Base-by-base conservation (phyloP, 2,113 vertebrate species). In the Sminthopsis crassicaudata region DNA sequence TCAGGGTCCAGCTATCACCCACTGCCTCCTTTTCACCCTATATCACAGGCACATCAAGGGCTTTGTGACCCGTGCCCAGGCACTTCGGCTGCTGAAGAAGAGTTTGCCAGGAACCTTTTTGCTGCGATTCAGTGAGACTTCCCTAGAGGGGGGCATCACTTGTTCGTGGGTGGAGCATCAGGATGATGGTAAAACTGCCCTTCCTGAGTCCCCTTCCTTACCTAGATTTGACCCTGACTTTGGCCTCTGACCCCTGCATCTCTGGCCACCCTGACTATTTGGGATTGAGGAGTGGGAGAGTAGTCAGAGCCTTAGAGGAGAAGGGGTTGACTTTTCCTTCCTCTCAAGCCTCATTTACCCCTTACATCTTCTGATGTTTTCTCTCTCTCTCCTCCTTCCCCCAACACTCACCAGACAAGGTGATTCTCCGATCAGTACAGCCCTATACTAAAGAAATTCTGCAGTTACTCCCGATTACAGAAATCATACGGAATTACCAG, bases 141-240 rank as follows among this genome's bases (percentile, higher is more conserved):
- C 55, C 48, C 96, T 95, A 92, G 96, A 99, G 91, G 98, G 99
- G 53, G 98, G 99, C 95, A 99, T 99, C 96, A 99, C 99, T 53
- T 99, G 99, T 97, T 99, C 99, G 25, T 99, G 99, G 99, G 99
- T 99, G 97, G 99, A 99, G 27, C 99, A 98, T 91, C 97, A 96
- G 2, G 55, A 94, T 0, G 98, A 92, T 0, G 99, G 99, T 99
- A 92, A 91, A 96, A 0, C 0, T 3, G n/a, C 54, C 0, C 0
- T 76, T 0, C 90, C 93, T 42, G 8, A 14, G 30, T 22, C 94
- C 93, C 26, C 4, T 48, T 30, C 95, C n/a, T 57, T 60, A 16
- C 57, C 57, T 30, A 30, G 27, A 30, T 60, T 60, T 30, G 9
- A 30, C 2, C 57, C 27, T 53, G 57, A 8, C 60, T 36, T 48